Evolutionary conservation across 2,888 invertebrate species (phyloP), one percentile per base, ranked within the genome.

Genomic region (Onchidella celtica): DNA sequence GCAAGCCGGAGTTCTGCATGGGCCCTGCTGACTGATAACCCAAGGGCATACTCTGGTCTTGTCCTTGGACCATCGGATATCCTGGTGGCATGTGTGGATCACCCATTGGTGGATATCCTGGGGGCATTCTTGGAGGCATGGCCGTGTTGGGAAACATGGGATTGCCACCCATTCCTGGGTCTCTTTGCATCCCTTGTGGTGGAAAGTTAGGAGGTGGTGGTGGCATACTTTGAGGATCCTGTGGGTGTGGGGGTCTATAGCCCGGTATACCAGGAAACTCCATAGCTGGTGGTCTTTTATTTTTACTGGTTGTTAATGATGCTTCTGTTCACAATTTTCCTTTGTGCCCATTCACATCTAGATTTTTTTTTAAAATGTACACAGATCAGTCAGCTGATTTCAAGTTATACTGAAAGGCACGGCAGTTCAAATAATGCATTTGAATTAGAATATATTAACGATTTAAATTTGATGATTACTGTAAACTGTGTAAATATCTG

Each of bases 181-280:
- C 79, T 79, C 83, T 65, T 27, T 66, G 73, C 68, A 80, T 55
- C 27, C 72, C 47, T 65, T 72, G 73, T 24, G 72, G 34, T 21
- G 75, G 76, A 61, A 77, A 76, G 36, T 73, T 80, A 4, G 83
- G 77, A 32, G 79, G 79, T 17, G 79, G 74, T 63, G 79, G 79
- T 38, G 80, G 80, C 77, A 80, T 80, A 36, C 65, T 78, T 24
- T 80, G 83, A 24, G 80, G 34, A 59, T 80, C 83, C 38, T 83
- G 79, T 29, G 80, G 72, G n/a, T 72, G 73, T 36, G 80, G 80
- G 6, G 66, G 72, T 11, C 81, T 68, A 61, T 57, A 76, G 0
- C 70, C 63, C 0, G 81, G 70, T 70, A 81, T 76, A 36, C 80
- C 77, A 66, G 83, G 47, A 77, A 77, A 83, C 57, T 83, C 83